phyloP scores from a whole-genome alignment of 1,140 invertebrate species.

The Diachasma alloeum region DNA sequence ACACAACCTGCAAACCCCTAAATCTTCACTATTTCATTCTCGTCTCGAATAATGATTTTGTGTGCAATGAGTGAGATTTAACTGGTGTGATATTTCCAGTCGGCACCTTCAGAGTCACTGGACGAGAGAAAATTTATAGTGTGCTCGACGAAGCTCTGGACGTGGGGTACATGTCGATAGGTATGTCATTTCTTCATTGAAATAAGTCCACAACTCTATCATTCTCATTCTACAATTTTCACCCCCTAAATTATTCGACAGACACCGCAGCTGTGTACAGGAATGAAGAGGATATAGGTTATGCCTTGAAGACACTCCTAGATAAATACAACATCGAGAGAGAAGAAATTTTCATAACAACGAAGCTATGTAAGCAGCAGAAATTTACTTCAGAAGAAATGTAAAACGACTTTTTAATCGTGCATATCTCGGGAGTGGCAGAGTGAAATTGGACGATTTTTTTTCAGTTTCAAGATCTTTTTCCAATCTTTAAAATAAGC shows the following conservation, averaged over 20 bases:
- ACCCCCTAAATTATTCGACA: slow-evolving; percentile 46
- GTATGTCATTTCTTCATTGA: slow-evolving; percentile 51
- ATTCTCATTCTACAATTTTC: neutral
- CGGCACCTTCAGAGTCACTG: slow-evolving; percentile 65
- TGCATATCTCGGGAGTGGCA: no score
- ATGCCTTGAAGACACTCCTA: slow-evolving; percentile 69
- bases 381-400: slow-evolving; percentile 19
- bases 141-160: slow-evolving; percentile 65
- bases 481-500: no score
- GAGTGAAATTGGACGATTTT: no score
- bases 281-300: slow-evolving; percentile 77
- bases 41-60: neutral
- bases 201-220: neutral
- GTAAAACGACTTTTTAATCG: neutral
- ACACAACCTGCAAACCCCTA: neutral
- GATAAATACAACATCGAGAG: slow-evolving; percentile 72
- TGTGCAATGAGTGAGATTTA: neutral
- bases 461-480: no score
- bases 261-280: slow-evolving; percentile 80
- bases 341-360: slow-evolving; percentile 80
- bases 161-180: slow-evolving; percentile 69
- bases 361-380: slow-evolving; percentile 73
- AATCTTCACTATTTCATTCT: neutral
- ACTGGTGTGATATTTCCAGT: slow-evolving; percentile 53
- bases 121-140: slow-evolving; percentile 55